These are phyloP conservation scores for Antechinus flavipes DNA, from an alignment of 2,113 vertebrate genomes.

Conservation along the genomic window DNA sequence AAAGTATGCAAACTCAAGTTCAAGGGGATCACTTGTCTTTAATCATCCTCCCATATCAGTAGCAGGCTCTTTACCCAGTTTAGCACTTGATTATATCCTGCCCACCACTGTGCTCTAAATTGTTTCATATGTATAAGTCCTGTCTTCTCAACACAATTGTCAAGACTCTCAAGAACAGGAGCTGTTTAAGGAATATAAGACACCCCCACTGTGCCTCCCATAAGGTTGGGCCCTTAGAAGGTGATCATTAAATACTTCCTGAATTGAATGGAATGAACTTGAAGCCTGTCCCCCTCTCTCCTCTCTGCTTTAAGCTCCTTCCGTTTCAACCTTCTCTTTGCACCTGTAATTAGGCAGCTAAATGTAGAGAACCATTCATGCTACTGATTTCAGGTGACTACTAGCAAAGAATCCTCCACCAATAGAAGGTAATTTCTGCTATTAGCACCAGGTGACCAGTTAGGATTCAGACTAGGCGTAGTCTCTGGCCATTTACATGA, in stretches of 20 bases:
- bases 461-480: slow-evolving; percentile 23
- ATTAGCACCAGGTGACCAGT: slow-evolving; percentile 15
- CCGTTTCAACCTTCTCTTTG: slow-evolving; percentile 40
- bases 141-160: neutral
- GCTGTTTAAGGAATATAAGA: neutral
- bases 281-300: neutral
- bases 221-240: fast-evolving
- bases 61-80: neutral
- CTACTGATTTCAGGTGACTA: slow-evolving; percentile 61
- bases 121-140: neutral
- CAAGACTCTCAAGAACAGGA: neutral
- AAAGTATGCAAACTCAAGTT: neutral
- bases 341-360: slow-evolving; percentile 68
- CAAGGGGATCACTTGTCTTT: neutral
- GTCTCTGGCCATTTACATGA: neutral
- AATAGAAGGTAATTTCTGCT: slow-evolving; percentile 44
- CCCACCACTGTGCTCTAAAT: neutral
- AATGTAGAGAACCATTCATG: slow-evolving; percentile 71
- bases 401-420: slow-evolving; percentile 35
- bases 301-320: neutral
- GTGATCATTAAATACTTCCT: neutral
- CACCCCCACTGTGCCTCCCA: neutral
- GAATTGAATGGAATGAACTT: neutral
- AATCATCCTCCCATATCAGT: neutral
- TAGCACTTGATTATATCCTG: slow-evolving; percentile 2